phyloP scores from a whole-genome alignment of 2,888 invertebrate genomes.

The Orchesella flavescens region DNA sequence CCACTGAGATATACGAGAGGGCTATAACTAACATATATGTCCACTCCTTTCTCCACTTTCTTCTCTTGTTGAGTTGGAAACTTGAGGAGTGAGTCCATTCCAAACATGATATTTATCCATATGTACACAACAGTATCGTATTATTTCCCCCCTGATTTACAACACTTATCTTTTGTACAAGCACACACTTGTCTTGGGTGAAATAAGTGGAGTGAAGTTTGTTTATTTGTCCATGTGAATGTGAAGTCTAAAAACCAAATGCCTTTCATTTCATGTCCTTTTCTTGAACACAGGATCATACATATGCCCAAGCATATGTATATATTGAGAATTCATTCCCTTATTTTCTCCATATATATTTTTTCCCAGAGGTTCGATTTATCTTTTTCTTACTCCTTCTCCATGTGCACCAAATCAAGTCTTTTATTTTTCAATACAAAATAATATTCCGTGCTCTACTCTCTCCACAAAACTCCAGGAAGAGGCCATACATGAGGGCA shows the following conservation, averaged over 20 bases:
- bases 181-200: background rate
- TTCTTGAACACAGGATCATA: background rate
- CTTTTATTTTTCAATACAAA: too few species aligned
- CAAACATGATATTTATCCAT: too few species aligned
- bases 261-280: background rate
- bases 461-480: too few species aligned
- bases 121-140: background rate
- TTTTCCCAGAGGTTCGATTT: conserved; percentile 10
- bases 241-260: background rate
- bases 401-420: background rate
- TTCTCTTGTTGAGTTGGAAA: background rate
- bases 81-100: background rate
- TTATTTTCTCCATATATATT: background rate
- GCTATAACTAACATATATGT: background rate
- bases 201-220: background rate
- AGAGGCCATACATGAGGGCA: too few species aligned
- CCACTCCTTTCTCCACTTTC: conserved; percentile 12
- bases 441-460: too few species aligned
- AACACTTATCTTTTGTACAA: background rate
- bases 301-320: too few species aligned
- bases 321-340: too few species aligned
- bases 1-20: too few species aligned
- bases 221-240: background rate
- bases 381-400: conserved; percentile 13
- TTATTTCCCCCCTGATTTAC: conserved; percentile 9